These are phyloP conservation scores for Henicopernis longicauda DNA, from an alignment of 2,113 vertebrate species.

Conservation along the genomic window DNA sequence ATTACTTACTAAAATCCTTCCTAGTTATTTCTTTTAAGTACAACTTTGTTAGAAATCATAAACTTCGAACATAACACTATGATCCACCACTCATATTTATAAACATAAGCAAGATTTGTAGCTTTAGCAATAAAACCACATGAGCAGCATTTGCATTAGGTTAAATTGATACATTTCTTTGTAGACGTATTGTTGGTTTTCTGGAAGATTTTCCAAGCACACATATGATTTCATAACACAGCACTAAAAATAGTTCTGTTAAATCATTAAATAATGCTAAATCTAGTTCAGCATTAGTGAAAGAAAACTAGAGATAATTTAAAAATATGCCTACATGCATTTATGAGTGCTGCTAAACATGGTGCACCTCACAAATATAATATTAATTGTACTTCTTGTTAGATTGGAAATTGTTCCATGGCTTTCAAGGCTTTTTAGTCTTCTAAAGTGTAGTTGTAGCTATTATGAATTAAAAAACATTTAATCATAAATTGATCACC, in stretches of 20 bases:
- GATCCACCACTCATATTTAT: neutral
- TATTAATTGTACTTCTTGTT: neutral
- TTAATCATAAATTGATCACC: neutral
- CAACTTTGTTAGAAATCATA: neutral
- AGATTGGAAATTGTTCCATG: neutral
- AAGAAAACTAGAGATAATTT: constrained; percentile 14
- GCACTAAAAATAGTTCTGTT: neutral
- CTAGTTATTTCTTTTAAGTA: neutral
- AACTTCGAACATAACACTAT: neutral
- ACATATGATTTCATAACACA: neutral
- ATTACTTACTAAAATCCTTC: neutral
- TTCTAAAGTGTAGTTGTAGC: neutral
- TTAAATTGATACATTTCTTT: neutral
- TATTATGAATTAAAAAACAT: neutral
- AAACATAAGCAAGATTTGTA: neutral
- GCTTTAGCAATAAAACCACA: neutral
- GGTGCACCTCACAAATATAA: neutral
- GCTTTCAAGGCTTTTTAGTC: neutral
- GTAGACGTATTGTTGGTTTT: neutral
- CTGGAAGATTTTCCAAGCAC: neutral
- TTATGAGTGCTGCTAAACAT: constrained; percentile 17
- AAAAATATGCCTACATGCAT: neutral
- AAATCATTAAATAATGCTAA: constrained; percentile 26
- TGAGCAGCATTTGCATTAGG: neutral
- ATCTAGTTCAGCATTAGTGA: constrained; percentile 31